These are phyloP conservation scores for Tinea pellionella DNA, from an alignment of 2,888 invertebrate species.

Conservation along the genomic window DNA sequence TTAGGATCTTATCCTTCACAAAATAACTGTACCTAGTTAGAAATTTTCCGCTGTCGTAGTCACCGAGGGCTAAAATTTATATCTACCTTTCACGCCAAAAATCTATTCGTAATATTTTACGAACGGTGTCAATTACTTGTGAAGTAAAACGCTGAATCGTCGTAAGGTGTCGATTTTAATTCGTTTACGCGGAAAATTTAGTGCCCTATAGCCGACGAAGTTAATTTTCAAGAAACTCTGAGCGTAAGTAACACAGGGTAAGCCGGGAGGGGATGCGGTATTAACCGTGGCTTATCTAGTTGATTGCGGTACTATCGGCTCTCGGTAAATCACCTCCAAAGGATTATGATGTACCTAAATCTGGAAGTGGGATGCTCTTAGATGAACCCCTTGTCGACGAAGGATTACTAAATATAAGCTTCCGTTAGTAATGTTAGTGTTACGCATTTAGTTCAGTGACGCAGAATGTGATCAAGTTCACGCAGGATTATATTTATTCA, in stretches of 20 bases:
- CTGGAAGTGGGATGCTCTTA: slow-evolving; percentile 16
- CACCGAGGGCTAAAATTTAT: background rate
- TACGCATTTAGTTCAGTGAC: background rate
- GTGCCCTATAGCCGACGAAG: background rate
- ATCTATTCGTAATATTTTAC: background rate
- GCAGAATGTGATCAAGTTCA: background rate
- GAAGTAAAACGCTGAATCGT: background rate
- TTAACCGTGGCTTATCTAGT: slow-evolving; percentile 32
- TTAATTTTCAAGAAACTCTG: background rate
- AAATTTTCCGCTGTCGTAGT: slow-evolving; percentile 11
- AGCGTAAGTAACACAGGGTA: slow-evolving; percentile 2
- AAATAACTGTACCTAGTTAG: background rate
- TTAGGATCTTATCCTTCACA: slow-evolving; percentile 8
- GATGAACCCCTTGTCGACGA: slow-evolving; percentile 26
- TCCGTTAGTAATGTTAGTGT: slow-evolving; percentile 22
- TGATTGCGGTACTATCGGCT: slow-evolving; percentile 37
- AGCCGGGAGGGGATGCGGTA: background rate
- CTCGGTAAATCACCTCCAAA: slow-evolving; percentile 25
- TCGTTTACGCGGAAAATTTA: background rate
- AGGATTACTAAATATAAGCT: slow-evolving; percentile 36
- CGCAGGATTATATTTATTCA: background rate
- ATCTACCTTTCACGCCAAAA: background rate
- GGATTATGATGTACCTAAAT: slow-evolving; percentile 26
- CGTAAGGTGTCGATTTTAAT: background rate
- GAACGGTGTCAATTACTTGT: background rate